These are phyloP conservation scores for Lepidurus arcticus DNA, from an alignment of 1,140 invertebrate genomes.

Conservation along the genomic window DNA sequence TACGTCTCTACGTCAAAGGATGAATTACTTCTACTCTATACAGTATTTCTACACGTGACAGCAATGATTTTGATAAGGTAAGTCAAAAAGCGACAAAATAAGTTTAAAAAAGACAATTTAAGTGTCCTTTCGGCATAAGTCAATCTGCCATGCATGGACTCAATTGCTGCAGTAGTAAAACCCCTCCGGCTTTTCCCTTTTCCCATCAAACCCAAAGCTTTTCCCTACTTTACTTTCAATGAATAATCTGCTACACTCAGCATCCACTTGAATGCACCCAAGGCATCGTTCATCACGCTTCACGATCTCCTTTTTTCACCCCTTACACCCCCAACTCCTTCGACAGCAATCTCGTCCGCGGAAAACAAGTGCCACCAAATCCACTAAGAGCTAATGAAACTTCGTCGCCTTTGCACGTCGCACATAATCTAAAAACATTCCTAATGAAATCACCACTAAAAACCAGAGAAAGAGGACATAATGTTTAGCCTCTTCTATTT, in stretches of 20 bases:
- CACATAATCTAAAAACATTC: background rate
- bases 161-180: conserved; percentile 3
- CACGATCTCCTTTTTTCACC: background rate
- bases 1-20: no score
- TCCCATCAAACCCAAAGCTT: background rate
- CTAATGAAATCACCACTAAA: background rate
- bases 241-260: conserved; percentile 16
- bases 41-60: no score
- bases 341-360: background rate
- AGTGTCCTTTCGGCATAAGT: background rate
- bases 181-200: background rate
- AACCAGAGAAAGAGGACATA: background rate
- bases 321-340: background rate
- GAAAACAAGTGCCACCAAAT: conserved; percentile 19
- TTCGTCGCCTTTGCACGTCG: background rate
- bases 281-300: conserved; percentile 15
- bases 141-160: background rate
- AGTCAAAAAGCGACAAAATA: no score
- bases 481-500: background rate
- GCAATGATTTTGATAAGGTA: no score
- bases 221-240: background rate
- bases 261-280: conserved; percentile 8
- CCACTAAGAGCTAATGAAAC: conserved; percentile 1
- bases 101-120: no score
- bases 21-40: no score